Conservation (phyloP, 2,888 invertebrate species). For the Lottia scabra region DNA sequence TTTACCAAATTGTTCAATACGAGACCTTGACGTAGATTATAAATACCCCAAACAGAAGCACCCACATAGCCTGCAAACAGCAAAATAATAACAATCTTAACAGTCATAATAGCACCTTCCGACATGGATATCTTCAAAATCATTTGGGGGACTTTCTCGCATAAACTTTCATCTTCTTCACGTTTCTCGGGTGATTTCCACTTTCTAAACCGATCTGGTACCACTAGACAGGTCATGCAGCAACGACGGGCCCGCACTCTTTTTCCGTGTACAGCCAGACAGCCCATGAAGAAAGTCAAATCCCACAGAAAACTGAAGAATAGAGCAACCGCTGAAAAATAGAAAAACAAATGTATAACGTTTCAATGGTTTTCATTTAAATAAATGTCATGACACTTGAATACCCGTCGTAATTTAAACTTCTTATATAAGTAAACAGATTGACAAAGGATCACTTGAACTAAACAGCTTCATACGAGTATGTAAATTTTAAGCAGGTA, state of each 20-base stretch:
- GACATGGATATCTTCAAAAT: conserved; percentile 37
- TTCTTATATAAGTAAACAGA: no score
- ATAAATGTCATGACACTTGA: no score
- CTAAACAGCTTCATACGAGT: no score
- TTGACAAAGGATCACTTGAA: no score
- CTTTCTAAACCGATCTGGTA: conserved; percentile 58
- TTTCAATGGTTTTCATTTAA: no score
- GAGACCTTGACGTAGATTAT: no score
- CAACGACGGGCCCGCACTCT: conserved; percentile 39
- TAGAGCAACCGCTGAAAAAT: conserved; percentile 47
- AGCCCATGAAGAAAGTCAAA: conserved; percentile 45
- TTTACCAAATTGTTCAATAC: background rate
- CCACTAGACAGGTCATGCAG: conserved; percentile 30
- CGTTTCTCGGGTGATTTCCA: conserved; percentile 31
- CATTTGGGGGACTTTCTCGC: conserved; percentile 40
- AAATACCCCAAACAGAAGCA: conserved; percentile 9
- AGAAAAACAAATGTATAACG: background rate
- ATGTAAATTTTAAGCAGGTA: no score
- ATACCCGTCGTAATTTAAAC: no score
- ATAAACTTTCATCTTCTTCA: conserved; percentile 37
- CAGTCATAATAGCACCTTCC: no score
- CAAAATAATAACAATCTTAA: no score
- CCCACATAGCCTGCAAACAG: background rate
- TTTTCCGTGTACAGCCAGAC: conserved; percentile 45
- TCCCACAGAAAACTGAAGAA: conserved; percentile 55